Evolutionary conservation across 1,140 invertebrate species (phyloP).

Genomic region (Brachionus rubens): DNA sequence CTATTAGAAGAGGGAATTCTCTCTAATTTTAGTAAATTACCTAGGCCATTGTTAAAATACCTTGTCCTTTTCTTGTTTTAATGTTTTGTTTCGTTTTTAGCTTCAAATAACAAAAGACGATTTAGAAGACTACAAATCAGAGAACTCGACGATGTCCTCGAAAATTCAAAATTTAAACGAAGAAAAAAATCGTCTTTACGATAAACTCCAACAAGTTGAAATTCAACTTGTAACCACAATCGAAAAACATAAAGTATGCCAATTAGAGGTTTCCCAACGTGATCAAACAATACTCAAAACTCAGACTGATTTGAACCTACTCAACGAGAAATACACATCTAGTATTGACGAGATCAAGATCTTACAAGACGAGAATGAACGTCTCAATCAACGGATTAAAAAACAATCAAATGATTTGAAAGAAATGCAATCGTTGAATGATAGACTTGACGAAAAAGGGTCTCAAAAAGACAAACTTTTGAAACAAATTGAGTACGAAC

Average conservation of each 20-base stretch:
- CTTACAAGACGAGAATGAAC: conserved; percentile 22
- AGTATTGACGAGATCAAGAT: not conserved
- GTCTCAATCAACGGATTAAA: conserved; percentile 12
- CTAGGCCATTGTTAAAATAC: too few relatives aligned
- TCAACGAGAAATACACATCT: not conserved
- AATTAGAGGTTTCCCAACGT: conserved; percentile 28
- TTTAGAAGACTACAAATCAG: not conserved
- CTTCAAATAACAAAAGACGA: conserved; percentile 20
- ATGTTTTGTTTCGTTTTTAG: not conserved
- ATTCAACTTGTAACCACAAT: not conserved
- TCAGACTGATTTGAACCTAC: not conserved
- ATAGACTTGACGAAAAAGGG: conserved; percentile 1
- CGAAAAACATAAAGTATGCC: conserved; percentile 37
- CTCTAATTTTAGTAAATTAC: too few relatives aligned
- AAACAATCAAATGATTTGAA: conserved; percentile 25
- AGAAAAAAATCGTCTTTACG: conserved; percentile 38
- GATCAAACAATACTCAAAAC: conserved; percentile 44
- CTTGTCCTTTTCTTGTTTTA: too few relatives aligned
- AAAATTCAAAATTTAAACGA: not conserved
- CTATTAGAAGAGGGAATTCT: too few relatives aligned
- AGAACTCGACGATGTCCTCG: not conserved
- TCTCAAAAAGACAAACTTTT: not conserved
- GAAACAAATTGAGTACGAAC: conserved; percentile 29
- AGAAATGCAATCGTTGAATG: conserved; percentile 17
- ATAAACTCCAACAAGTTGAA: conserved; percentile 3